Conservation (phyloP, 1,140 invertebrate genomes). For the Vanessa atalanta region DNA sequence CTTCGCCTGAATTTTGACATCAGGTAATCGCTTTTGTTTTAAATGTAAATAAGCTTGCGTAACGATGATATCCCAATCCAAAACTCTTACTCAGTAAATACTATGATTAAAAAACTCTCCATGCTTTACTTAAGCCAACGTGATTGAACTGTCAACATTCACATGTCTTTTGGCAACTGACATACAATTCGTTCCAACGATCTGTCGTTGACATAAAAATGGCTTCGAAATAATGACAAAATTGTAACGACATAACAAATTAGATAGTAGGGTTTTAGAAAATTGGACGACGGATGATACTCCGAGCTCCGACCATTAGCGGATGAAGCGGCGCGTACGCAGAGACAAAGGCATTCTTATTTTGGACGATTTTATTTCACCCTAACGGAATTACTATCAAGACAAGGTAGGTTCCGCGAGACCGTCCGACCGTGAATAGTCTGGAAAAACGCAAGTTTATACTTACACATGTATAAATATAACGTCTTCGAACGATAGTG, state of each 20-base stretch:
- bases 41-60: too few relatives aligned
- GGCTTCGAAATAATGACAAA: slow-evolving; percentile 41
- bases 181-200: slow-evolving; percentile 34
- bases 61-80: too few relatives aligned
- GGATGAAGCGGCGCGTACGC: slow-evolving; percentile 61
- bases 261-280: slow-evolving; percentile 48
- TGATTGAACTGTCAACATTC: not conserved
- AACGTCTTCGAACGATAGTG: slow-evolving; percentile 64
- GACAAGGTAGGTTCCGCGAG: slow-evolving; percentile 60
- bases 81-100: not conserved
- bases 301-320: slow-evolving; percentile 52
- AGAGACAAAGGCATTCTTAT: slow-evolving; percentile 41
- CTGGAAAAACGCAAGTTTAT: slow-evolving; percentile 76
- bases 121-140: not conserved
- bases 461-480: slow-evolving; percentile 77
- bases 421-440: slow-evolving; percentile 67
- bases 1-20: too few relatives aligned
- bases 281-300: slow-evolving; percentile 45
- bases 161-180: slow-evolving; percentile 2
- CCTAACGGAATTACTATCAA: slow-evolving; percentile 63
- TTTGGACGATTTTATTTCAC: slow-evolving; percentile 55
- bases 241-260: slow-evolving; percentile 52
- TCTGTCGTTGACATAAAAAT: slow-evolving; percentile 51
- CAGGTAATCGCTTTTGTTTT: too few relatives aligned
- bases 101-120: not conserved